phyloP scores from a whole-genome alignment of 2,888 invertebrate genomes.

The Colletes collaris region DNA sequence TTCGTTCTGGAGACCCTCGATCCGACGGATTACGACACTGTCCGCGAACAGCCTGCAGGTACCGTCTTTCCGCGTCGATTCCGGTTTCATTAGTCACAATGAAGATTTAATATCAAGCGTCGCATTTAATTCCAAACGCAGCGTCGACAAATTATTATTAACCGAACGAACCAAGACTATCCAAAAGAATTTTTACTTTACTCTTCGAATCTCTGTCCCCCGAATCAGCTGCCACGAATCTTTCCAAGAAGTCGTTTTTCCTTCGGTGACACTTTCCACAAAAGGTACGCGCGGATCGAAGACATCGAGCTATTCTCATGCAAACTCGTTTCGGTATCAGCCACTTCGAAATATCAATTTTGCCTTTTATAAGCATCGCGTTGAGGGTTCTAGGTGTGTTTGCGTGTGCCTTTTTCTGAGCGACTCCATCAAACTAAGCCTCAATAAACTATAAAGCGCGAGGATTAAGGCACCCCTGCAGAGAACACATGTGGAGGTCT shows the following conservation, averaged over 20 bases:
- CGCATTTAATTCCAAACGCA: no score
- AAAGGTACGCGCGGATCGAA: slow-evolving; percentile 30
- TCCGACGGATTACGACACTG: slow-evolving; percentile 74
- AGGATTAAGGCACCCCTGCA: slow-evolving; percentile 70
- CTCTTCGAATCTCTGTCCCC: no score
- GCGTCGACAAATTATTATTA: no score
- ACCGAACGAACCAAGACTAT: no score
- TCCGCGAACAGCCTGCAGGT: slow-evolving; percentile 50
- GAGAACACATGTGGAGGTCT: slow-evolving; percentile 41
- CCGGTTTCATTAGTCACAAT: neutral
- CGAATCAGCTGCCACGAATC: no score
- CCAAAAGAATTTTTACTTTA: no score
- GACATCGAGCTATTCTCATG: slow-evolving; percentile 73
- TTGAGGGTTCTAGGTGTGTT: slow-evolving; percentile 11
- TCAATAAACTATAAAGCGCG: slow-evolving; percentile 82
- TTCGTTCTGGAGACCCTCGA: slow-evolving; percentile 66
- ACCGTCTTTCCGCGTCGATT: slow-evolving; percentile 29
- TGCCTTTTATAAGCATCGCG: slow-evolving; percentile 36
- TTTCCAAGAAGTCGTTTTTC: neutral
- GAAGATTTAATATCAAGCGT: neutral
- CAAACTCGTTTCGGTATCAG: slow-evolving; percentile 71
- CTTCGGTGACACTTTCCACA: neutral
- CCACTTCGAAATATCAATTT: slow-evolving; percentile 70
- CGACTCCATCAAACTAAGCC: slow-evolving; percentile 82
- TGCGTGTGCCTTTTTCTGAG: slow-evolving; percentile 60